Evolutionary conservation across 1,140 invertebrate genomes (phyloP).

Genomic region (Araneus ventricosus): DNA sequence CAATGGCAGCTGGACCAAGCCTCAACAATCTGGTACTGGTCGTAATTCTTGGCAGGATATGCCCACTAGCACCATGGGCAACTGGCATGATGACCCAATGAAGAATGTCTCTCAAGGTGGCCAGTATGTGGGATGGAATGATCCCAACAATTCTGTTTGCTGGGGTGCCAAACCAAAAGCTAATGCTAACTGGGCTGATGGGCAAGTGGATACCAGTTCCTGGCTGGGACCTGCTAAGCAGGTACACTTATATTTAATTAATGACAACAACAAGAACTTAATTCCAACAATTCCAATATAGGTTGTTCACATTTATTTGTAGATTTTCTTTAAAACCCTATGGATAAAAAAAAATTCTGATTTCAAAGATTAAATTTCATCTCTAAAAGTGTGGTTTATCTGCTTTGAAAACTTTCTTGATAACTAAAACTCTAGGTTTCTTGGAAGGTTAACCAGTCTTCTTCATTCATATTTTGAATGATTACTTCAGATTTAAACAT

Average conservation of each 20-base stretch:
- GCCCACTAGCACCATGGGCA: slow-evolving; percentile 80
- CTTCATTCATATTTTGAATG: no score
- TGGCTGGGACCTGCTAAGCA: slow-evolving; percentile 83
- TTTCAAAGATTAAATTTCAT: no score
- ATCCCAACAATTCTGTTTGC: slow-evolving; percentile 80
- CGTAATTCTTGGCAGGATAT: slow-evolving; percentile 78
- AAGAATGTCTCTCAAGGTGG: slow-evolving; percentile 57
- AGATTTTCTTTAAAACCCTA: no score
- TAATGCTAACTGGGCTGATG: slow-evolving; percentile 83
- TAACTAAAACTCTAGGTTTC: no score
- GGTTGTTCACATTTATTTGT: neutral
- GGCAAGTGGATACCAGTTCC: slow-evolving; percentile 84
- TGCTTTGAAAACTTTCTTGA: no score
- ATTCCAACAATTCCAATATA: no score
- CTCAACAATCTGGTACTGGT: slow-evolving; percentile 42
- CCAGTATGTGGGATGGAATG: slow-evolving; percentile 80
- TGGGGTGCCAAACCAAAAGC: slow-evolving; percentile 83
- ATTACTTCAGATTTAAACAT: no score
- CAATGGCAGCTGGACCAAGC: slow-evolving; percentile 47
- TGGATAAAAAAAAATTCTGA: no score
- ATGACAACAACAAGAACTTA: no score
- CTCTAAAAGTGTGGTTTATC: no score
- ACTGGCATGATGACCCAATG: slow-evolving; percentile 84
- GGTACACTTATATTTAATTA: slow-evolving; percentile 77
- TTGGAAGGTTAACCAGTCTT: no score